These are phyloP conservation scores for Sinodicranocentrus sp. DNA, from an alignment of 2,888 invertebrate genomes.

Conservation along the genomic window DNA sequence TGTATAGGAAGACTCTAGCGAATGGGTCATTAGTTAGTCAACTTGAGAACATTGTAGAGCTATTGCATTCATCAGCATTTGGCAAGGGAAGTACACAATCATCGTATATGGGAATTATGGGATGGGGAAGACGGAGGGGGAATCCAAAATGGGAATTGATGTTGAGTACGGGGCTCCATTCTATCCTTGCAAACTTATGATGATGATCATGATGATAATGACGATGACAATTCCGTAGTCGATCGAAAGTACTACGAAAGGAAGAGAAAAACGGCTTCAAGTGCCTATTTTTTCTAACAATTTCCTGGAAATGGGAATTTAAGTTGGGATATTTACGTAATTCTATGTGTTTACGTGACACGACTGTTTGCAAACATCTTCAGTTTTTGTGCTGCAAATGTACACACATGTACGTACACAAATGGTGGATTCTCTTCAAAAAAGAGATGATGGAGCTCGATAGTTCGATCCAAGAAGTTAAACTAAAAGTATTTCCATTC, in stretches of 20 bases:
- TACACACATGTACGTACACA: not conserved
- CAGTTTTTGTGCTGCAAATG: not conserved
- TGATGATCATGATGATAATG: conserved; percentile 5
- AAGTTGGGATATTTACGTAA: conserved; percentile 40
- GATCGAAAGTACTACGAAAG: not conserved
- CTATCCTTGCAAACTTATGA: not conserved
- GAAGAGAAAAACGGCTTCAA: not conserved
- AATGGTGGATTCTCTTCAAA: not conserved
- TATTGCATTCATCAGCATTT: not conserved
- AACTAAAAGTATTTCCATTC: not conserved
- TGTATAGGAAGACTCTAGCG: conserved; percentile 60
- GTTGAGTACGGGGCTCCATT: not conserved
- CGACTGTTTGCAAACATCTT: conserved; percentile 11
- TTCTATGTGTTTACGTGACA: conserved; percentile 19
- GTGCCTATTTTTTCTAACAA: conserved; percentile 18
- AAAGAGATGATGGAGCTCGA: not conserved
- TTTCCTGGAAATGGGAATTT: conserved; percentile 51
- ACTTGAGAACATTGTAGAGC: not conserved
- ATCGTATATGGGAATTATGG: not conserved
- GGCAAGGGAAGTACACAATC: conserved; percentile 21
- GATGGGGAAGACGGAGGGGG: conserved; percentile 13
- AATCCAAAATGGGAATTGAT: conserved; percentile 39
- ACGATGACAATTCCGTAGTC: not conserved
- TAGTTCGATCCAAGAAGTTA: not conserved
- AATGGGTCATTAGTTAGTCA: conserved; percentile 70